These are phyloP conservation scores for Cervus canadensis DNA, from an alignment of 2,113 vertebrate genomes.

Conservation along the genomic window DNA sequence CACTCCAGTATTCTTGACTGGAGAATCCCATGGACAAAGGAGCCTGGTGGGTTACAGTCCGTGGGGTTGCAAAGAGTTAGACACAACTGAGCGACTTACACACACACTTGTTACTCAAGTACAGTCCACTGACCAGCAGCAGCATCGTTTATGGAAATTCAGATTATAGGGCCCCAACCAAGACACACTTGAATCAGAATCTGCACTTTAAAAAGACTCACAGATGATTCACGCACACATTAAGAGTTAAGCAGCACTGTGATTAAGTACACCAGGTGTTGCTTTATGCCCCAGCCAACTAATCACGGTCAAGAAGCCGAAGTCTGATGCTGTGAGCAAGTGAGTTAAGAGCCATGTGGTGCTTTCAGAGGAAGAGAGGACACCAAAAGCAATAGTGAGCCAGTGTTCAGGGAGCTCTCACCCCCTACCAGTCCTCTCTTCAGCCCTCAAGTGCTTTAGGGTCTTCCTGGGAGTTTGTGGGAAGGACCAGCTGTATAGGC, in stretches of 20 bases:
- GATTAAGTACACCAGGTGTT: neutral
- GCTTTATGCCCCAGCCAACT: neutral
- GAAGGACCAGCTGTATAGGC: neutral
- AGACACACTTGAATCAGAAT: neutral
- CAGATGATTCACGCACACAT: neutral
- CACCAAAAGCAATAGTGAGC: accelerated
- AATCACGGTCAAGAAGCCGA: neutral
- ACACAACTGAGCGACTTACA: neutral
- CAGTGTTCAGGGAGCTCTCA: neutral
- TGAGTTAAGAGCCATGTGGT: neutral
- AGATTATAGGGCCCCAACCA: neutral
- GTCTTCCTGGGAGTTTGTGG: neutral
- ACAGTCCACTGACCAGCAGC: neutral
- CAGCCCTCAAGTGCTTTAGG: neutral
- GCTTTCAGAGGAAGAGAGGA: neutral
- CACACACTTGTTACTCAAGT: neutral
- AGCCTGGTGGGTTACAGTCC: neutral
- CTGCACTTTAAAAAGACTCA: neutral
- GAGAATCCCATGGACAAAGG: neutral
- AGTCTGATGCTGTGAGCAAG: neutral
- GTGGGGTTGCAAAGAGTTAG: neutral
- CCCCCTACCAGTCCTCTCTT: neutral
- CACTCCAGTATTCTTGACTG: neutral
- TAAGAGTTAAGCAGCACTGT: neutral
- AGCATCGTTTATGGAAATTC: neutral